Percentiles rank a stretch among this genome's conserved stretches.
These are phyloP conservation scores for Latheticus oryzae DNA, from an alignment of 2,888 invertebrate species.

Conservation along the genomic window DNA sequence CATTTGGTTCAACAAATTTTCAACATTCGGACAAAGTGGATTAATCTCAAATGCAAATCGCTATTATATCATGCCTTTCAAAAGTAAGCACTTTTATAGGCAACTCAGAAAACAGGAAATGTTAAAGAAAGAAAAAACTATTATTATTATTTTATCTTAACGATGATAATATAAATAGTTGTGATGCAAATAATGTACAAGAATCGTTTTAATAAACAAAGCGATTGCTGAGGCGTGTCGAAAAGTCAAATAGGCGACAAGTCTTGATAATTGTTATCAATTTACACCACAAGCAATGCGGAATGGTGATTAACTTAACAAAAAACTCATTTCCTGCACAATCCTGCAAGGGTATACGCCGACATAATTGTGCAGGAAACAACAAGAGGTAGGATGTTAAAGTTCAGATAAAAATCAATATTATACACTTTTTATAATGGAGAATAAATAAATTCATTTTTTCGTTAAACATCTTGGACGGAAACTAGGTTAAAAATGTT, in stretches of 20 bases:
- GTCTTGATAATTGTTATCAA: constrained; percentile 32
- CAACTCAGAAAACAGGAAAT: constrained; percentile 15
- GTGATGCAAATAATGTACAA: constrained; percentile 6
- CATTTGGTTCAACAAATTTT: constrained; percentile 5
- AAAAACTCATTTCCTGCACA: constrained; percentile 31
- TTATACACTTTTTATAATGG: no score
- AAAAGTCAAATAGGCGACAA: constrained; percentile 23
- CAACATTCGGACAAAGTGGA: constrained; percentile 3
- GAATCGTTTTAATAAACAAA: constrained; percentile 21
- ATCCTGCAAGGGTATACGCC: constrained; percentile 8
- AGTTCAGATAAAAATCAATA: not conserved
- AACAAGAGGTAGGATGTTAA: not conserved
- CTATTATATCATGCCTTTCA: not conserved
- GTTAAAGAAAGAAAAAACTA: constrained; percentile 6
- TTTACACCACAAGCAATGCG: constrained; percentile 23
- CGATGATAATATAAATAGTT: constrained; percentile 10
- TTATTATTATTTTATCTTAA: constrained; percentile 7
- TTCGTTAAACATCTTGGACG: no score
- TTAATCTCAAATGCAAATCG: constrained; percentile 6
- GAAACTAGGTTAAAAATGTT: no score
- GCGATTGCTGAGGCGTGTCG: not conserved
- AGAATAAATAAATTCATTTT: no score
- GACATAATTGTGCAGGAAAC: constrained; percentile 14
- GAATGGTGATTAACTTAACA: constrained; percentile 26
- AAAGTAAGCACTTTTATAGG: not conserved